Base-by-base conservation (phyloP, 2,113 vertebrate species). In the Anser cygnoides region DNA sequence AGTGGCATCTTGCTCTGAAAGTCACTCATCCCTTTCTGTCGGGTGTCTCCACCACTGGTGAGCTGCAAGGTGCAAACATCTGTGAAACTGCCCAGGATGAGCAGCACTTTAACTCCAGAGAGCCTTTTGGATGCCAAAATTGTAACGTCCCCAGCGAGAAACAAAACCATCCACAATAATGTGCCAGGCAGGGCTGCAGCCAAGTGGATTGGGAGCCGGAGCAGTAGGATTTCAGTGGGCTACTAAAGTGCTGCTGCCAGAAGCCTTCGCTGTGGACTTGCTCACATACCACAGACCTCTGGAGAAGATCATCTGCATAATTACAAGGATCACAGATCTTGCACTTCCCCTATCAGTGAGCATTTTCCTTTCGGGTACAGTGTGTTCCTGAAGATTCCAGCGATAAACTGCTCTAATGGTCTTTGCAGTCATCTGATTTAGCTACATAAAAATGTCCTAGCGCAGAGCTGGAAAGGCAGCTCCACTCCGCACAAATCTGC, bases 361-460 rank as follows among this genome's bases (percentile, higher is more conserved):
- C 29, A 50, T 88, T 95, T 95, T 94, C 83, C 88, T 95, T 88
- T 61, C 75, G 90, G 86, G 88, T 95, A 86, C 95, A 84, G 88
- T 75, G 39, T 2, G 57, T 92, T 94, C 93, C 79, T 92, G 57
- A 65, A 90, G 92, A 96, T 95, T 89, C 83, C 92, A 81, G 46
- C 14, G 26, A 95, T 84, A 88, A 93, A 90, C 61, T 74, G 52
- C 66, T 86, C 80, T 94, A 93, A 96, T 93, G 92, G 90, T 67
- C 93, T 95, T 94, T 87, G 80, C 93, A 96, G 96, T 77, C 88
- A 89, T 84, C 86, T 93, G 92, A 81, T 95, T 96, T 78, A 88
- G 76, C 68, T 84, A 67, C 76, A 87, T 80, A 90, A 90, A 92
- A 90, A 78, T 26, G 72, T 90, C 88, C 58, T n/a, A 61, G 85